Evolutionary conservation across 1,140 invertebrate genomes (phyloP).

Genomic region (Microplitis demolitor): DNA sequence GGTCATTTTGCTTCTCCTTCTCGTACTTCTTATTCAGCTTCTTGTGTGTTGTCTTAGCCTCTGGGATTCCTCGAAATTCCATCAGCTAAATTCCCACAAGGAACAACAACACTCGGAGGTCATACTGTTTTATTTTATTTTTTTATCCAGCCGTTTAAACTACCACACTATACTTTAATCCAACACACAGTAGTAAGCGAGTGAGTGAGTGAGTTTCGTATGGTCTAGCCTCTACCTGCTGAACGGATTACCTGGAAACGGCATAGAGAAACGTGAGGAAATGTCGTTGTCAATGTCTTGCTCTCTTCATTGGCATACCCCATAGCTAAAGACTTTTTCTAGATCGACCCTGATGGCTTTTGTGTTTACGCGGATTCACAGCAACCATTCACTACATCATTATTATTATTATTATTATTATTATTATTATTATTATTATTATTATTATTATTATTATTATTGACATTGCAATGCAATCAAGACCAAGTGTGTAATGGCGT

Average conservation of each 20-base stretch:
- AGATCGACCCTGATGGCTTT: not conserved
- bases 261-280: slow-evolving; percentile 54
- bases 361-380: no score
- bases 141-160: not conserved
- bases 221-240: slow-evolving; percentile 10
- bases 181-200: no score
- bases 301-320: not conserved
- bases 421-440: no score
- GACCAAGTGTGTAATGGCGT: not conserved
- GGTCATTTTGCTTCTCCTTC: not conserved
- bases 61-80: slow-evolving; percentile 47
- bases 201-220: not conserved
- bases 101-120: not conserved
- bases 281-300: slow-evolving; percentile 48
- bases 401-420: no score
- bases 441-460: no score
- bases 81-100: slow-evolving; percentile 32
- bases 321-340: not conserved
- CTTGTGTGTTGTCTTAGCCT: slow-evolving; percentile 23
- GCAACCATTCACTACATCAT: no score
- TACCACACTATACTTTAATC: no score
- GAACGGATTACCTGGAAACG: slow-evolving; percentile 36
- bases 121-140: slow-evolving; percentile 3
- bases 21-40: slow-evolving; percentile 20
- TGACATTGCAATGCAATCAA: no score